Evolutionary conservation across 2,888 invertebrate species (phyloP), one percentile per base, ranked within the genome.

Genomic region (Anoncus sp.): DNA sequence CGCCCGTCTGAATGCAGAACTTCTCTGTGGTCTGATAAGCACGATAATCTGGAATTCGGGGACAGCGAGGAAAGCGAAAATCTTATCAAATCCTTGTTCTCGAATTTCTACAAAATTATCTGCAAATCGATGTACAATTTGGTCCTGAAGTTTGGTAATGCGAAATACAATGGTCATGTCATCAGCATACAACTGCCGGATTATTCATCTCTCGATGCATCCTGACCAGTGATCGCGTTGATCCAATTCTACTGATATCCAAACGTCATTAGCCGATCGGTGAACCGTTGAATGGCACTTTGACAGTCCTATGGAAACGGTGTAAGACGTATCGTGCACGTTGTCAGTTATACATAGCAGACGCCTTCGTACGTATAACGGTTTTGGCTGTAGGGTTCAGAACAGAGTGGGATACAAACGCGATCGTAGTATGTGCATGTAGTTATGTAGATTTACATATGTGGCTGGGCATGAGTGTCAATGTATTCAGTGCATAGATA

Each of bases 221-320:
- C 38, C 51, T 51, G 45, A 38, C 43, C 10, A 14, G 16, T 40
- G 16, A 43, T n/a, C n/a, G n/a, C 24, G 7, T 18, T 60, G 43
- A 53, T 20, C 22, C n/a, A 22, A 51, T 16, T 60, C 10, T 35
- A 35, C 35, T 51, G 22, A 55, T 22, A 45, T 20, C 51, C 27
- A 51, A 66, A 51, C 9, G 16, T 31, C 22, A 35, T 53, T 60
- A 18, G 12, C 53, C 38, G 38, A 67, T 62, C 35, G 43, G 53
- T 24, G 18, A 20, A 49, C 49, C 47, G 65, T 47, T 31, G 47
- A 63, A 53, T 69, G 69, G 47, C 69, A 63, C 47, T 55, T 57
- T 63, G 63, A 49, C 69, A 57, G 49, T 63, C 27, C n/a, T 18
- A 16, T 73, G 53, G 24, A 24, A 67, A 27, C 16, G 7, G 59